A percentile compares a stretch with the other conserved stretches of the same genome.
phyloP scores from a whole-genome alignment of 2,888 invertebrate genomes.

The Xestoiulus laeticollis region DNA sequence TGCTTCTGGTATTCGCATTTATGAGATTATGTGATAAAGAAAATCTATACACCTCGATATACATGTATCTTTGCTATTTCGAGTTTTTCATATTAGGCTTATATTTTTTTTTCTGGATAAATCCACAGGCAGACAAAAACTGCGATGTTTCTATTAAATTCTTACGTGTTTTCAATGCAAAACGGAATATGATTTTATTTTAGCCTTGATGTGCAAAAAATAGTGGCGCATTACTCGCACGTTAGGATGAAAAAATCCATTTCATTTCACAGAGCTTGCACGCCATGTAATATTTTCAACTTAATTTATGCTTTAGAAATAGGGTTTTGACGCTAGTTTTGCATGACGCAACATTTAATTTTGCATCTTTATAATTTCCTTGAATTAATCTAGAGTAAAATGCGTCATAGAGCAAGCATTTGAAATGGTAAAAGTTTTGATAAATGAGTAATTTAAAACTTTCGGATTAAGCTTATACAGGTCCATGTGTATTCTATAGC shows the following conservation, averaged over 20 bases:
- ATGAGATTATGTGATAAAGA: constrained; percentile 1
- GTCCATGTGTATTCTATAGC: too few species aligned
- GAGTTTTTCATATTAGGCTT: neutral
- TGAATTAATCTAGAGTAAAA: neutral
- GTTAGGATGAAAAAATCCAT: neutral
- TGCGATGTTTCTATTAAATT: constrained; percentile 28
- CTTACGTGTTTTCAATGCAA: constrained; percentile 28
- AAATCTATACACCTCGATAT: neutral
- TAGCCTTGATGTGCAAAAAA: neutral
- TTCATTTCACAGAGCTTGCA: neutral
- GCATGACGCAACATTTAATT: neutral
- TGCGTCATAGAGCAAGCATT: too few species aligned
- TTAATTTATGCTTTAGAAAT: neutral
- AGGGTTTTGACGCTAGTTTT: neutral
- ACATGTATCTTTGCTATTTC: neutral
- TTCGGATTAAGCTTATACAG: too few species aligned
- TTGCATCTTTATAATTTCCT: neutral
- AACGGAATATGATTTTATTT: constrained; percentile 24
- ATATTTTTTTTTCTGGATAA: neutral
- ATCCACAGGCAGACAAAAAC: neutral
- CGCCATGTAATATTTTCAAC: neutral
- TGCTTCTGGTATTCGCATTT: neutral
- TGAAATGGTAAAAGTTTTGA: too few species aligned
- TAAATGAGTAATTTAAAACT: too few species aligned
- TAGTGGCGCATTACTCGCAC: neutral